Evolutionary conservation across 2,888 invertebrate species (phyloP).

Genomic region (Morpho achilles): DNA sequence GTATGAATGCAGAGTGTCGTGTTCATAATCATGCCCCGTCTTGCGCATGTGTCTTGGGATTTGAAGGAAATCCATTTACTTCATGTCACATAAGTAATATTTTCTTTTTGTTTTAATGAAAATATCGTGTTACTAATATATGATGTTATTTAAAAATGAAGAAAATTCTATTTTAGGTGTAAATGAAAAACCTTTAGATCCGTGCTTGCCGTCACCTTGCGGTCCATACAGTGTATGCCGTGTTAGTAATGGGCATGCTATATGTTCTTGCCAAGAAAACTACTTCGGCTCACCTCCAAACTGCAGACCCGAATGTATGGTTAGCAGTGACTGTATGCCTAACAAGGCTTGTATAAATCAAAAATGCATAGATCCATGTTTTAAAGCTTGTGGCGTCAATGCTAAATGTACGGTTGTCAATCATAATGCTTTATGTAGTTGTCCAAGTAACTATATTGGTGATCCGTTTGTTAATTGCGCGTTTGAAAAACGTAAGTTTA

Average conservation of each 20-base stretch:
- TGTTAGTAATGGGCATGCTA: conserved; percentile 84
- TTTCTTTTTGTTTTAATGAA: background rate
- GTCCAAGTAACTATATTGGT: conserved; percentile 85
- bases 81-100: conserved; percentile 82
- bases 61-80: conserved; percentile 87
- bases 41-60: conserved; percentile 86
- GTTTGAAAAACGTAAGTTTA: conserved; percentile 82
- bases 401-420: conserved; percentile 90
- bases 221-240: conserved; percentile 90
- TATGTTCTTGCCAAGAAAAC: conserved; percentile 87
- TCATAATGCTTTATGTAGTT: conserved; percentile 92
- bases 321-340: conserved; percentile 89
- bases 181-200: conserved; percentile 65
- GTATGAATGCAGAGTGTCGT: conserved; percentile 89
- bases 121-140: background rate
- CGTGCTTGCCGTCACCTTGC: conserved; percentile 84
- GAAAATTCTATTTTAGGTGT: conserved; percentile 44
- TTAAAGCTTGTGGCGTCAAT: conserved; percentile 89
- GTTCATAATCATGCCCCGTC: conserved; percentile 91
- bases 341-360: conserved; percentile 89
- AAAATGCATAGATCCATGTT: conserved; percentile 90
- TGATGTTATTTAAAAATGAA: background rate
- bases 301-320: conserved; percentile 89
- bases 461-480: conserved; percentile 89
- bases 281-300: conserved; percentile 73